Evolutionary conservation across 35 echinoderm and acorn worm species (phyloP), one percentile per base, ranked within the genome.

Genomic region (Hemicentrotus pulcherrimus): DNA sequence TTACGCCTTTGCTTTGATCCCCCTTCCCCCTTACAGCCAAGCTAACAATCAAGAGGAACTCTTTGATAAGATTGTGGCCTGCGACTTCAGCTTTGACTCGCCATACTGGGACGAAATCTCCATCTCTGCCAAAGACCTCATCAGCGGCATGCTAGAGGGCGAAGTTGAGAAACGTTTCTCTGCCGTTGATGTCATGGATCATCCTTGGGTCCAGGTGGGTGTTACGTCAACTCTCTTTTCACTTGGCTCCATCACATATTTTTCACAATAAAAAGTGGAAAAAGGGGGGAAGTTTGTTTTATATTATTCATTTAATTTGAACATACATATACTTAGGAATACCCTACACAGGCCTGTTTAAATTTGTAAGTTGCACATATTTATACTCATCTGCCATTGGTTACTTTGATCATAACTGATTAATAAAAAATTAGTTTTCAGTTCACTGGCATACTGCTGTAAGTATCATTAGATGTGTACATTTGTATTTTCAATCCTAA

Each of bases 51-150:
- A 99, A 94, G 98, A 99, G 59, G 98, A 99, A 61, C 47, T 99
- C 3, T 99, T 99, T 97, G 98, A 99, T 88, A 96, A 98, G 86
- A 98, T 99, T 46, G 94, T 99, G 5, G 95, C 97, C 32, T 96
- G 98, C 71, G 96, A 98, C 61, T 99, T 94, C 87, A 89, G 86
- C 28, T 99, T 97, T 58, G 88, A 96, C 47, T 99, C 98, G 46
- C 98, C 98, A n/a, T 99, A 95, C 95, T 99, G 98, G 98, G 98
- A 98, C 46, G 97, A 96, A 28, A 98, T 99, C 94, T 99, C 98
- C 22, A 94, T 95, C 32, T 96, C 95, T 8, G 98, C 98, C 16
- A 99, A 99, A 85, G 95, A 99, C 31, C 95, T 99, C 2, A 99
- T 99, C 61, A 95, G 93, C 11, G 95, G 96, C 47, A 99, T 99